Evolutionary conservation across 53 echinoderm and acorn worm genomes (phyloP), one percentile per base, ranked within the genome.

Genomic region (Holothuria scabra): DNA sequence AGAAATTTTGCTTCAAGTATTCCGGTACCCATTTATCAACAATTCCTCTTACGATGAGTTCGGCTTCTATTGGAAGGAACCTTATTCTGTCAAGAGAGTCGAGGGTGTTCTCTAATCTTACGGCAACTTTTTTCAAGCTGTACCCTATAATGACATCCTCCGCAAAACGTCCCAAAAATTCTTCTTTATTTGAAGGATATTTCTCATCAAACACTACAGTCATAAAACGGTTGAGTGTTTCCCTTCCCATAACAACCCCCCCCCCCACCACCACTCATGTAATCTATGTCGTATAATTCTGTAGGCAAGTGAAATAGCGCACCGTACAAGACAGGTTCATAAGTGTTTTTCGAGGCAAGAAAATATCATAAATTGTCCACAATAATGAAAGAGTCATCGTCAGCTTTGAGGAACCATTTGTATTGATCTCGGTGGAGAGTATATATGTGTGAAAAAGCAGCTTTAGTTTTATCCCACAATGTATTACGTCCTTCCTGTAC

Each of bases 341-440:
- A 76, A 22, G 84, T 58, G 60, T 93, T 83, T 30, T 90, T 85
- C 12, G 88, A 76, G 30, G 65, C 44, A 0, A 93, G 64, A 22
- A 93, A 88, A 75, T 90, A 88, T 66, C 88, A 80, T 10, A 93
- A 57, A 64, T 93, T 93, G 34, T 93, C 93, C n/a, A 90, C 84
- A 26, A 93, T 88, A 38, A 93, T 68, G 83, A 80, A 93, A 2
- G 93, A 90, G 66, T 93, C 93, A 60, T 93, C 93, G 29, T 93
- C 93, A 19, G 86, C 93, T 67, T 93, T 93, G 18, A 93, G 28
- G 59, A 93, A 93, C 93, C 93, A 93, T 46, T 93, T 90, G 41
- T 22, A 87, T 2, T 70, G 67, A 25, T 90, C 87, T 12, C 84
- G 57, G 63, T 68, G 88, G 22, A 88, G 88, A 1, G 69, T 33